phyloP scores from a whole-genome alignment of 2,113 vertebrate species.

The Oenanthe melanoleuca region DNA sequence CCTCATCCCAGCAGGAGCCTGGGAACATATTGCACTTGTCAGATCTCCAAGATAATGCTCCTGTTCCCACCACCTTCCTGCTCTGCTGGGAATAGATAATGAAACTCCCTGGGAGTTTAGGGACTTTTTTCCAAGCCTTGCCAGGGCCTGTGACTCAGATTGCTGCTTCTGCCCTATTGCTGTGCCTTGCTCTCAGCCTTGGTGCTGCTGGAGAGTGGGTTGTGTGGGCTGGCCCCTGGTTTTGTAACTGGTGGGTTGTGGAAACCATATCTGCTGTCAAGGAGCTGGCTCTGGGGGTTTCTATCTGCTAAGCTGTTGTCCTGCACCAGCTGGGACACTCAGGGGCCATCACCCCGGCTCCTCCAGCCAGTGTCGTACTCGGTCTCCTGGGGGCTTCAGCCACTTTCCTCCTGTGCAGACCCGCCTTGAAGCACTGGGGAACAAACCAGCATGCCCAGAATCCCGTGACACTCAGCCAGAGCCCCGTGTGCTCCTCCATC shows the following conservation, averaged over 20 bases:
- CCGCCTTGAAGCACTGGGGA: background rate
- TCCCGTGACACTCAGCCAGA: background rate
- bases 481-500: background rate
- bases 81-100: background rate
- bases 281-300: background rate
- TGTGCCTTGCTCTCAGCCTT: background rate
- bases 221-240: background rate
- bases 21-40: fast-evolving
- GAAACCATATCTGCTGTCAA: background rate
- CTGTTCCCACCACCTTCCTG: background rate
- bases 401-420: background rate
- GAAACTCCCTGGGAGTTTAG: background rate
- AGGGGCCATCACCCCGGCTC: background rate
- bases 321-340: background rate
- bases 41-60: background rate
- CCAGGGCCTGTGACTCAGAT: no score
- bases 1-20: background rate
- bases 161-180: background rate
- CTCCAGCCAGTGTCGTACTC: background rate
- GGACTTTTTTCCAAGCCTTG: background rate
- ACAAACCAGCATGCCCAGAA: background rate
- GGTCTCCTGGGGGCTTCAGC: background rate
- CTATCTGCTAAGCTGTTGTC: fast-evolving
- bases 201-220: fast-evolving
- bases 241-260: background rate